Evolutionary conservation across 2,113 vertebrate genomes (phyloP), one percentile per base, ranked within the genome.

Genomic region (Hypanus sabinus): DNA sequence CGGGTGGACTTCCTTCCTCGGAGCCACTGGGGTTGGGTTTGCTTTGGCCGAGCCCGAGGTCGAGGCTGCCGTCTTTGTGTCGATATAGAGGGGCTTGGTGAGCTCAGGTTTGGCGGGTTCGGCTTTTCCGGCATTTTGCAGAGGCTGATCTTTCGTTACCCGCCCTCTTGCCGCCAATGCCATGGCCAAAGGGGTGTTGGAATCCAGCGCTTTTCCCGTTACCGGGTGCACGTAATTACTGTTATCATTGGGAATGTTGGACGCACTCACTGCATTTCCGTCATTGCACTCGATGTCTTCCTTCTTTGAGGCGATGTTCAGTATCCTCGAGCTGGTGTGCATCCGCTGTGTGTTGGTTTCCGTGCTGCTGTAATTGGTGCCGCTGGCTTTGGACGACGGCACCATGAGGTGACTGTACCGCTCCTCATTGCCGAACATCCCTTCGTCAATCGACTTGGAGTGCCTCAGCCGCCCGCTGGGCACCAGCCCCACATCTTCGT

Each of bases 51-150:
- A 96, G 27, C 11, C 5, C 1, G 97, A 96, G 18, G 97, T 96
- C 1, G 97, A 95, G 94, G 98, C 98, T 95, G 97, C 96, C 0
- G 97, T 96, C 95, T 99, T 99, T 94, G 99, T 99, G 95, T 99
- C 98, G 0, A 99, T 98, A 94, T 98, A 99, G 85, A 99, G 97
- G 1, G 98, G 99, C 94, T 99, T 98, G 96, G 99, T 97, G 95
- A 99, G 98, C 96, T 99, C 98, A 2, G 33, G 12, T 96, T 99
- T 99, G 94, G 97, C 97, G 57, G 96, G 62, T 11, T 98, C 98
- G 24, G 97, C 97, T 95, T 97, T 98, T 94, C 97, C 96, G 33
- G 97, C 95, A 94, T 97, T 97, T 94, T 97, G 97, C 94, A 98
- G 98, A 14, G 96, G 95, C 95, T 98, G 98, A 76, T 99, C 98